Evolutionary conservation across 2,888 invertebrate genomes (phyloP).

Genomic region (Cotesia congregata): DNA sequence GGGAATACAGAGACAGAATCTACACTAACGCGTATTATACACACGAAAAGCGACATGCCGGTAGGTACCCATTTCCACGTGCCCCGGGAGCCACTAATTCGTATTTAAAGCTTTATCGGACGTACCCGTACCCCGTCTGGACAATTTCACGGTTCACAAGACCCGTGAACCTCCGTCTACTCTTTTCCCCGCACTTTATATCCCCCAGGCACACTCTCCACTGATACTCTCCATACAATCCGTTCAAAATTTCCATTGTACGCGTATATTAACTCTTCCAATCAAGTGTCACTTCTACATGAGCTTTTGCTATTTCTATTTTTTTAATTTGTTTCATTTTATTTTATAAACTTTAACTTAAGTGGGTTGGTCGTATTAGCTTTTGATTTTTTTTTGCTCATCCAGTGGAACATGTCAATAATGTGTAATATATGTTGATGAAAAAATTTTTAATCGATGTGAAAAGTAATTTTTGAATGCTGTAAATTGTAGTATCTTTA

Average conservation of each 20-base stretch:
- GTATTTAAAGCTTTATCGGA: conserved; percentile 67
- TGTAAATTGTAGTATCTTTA: no score
- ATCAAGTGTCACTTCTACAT: conserved; percentile 6
- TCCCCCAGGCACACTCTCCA: not conserved
- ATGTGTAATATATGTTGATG: no score
- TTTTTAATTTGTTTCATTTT: not conserved
- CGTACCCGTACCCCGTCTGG: conserved; percentile 55
- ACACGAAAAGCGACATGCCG: conserved; percentile 31
- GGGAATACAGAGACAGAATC: conserved; percentile 21
- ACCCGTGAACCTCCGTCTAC: conserved; percentile 48
- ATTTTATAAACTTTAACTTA: not conserved
- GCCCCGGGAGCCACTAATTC: conserved; percentile 59
- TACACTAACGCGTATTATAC: no score
- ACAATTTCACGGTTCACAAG: conserved; percentile 66
- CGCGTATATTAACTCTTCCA: not conserved
- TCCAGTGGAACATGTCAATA: no score
- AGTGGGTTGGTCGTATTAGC: not conserved
- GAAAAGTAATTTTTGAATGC: no score
- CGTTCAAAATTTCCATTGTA: conserved; percentile 5
- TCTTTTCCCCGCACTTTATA: conserved; percentile 31
- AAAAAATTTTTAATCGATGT: no score
- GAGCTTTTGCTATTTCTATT: not conserved
- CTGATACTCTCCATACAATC: not conserved
- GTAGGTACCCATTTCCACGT: conserved; percentile 36
- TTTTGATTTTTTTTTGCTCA: no score